Evolutionary conservation across 1,140 invertebrate genomes (phyloP).

Genomic region (Mactra quadrangularis): DNA sequence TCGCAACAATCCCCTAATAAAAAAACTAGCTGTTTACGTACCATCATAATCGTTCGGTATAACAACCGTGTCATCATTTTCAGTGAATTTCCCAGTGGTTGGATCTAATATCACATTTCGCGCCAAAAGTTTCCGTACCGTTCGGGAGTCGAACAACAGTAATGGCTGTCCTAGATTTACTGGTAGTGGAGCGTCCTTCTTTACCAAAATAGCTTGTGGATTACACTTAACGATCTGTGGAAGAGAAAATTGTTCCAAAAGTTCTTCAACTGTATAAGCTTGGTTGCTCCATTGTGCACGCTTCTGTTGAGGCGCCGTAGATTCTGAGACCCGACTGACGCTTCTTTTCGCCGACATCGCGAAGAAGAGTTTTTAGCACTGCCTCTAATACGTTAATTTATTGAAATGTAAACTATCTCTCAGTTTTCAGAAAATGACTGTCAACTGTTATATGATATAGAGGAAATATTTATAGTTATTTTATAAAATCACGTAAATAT

Average conservation of each 20-base stretch:
- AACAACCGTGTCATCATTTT: conserved; percentile 69
- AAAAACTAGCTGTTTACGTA: too few relatives aligned
- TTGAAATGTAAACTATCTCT: not conserved
- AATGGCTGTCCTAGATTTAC: conserved; percentile 67
- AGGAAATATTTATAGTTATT: too few relatives aligned
- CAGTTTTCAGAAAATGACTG: not conserved
- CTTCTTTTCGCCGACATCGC: conserved; percentile 43
- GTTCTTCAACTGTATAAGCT: conserved; percentile 61
- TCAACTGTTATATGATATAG: too few relatives aligned
- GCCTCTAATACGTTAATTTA: not conserved
- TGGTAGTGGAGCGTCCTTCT: conserved; percentile 52
- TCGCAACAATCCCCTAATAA: too few relatives aligned
- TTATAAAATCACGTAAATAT: too few relatives aligned
- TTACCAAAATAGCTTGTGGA: conserved; percentile 53
- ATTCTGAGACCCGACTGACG: conserved; percentile 39
- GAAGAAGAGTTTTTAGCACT: too few relatives aligned
- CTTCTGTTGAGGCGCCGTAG: conserved; percentile 29
- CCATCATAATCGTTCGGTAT: conserved; percentile 69
- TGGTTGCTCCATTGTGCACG: conserved; percentile 63
- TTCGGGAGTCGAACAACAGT: conserved; percentile 63
- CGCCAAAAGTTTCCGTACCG: conserved; percentile 64
- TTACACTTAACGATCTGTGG: conserved; percentile 66
- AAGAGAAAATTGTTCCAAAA: conserved; percentile 60
- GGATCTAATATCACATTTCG: conserved; percentile 66
- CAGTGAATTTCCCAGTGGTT: conserved; percentile 55